These are phyloP conservation scores for Conus ventricosus DNA, from an alignment of 1,140 invertebrate genomes.

Conservation along the genomic window DNA sequence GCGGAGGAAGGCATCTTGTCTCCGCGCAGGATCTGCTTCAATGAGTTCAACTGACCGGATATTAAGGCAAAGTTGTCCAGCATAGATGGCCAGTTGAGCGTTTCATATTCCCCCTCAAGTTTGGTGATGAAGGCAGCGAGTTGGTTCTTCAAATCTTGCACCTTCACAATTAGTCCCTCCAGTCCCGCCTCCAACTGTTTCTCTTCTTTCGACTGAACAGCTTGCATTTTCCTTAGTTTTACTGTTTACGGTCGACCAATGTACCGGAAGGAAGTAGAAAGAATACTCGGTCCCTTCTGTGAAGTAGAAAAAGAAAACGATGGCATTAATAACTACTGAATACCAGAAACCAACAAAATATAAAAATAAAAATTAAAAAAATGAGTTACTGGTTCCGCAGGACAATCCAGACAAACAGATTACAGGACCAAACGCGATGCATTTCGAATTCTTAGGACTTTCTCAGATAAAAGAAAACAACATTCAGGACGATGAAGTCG, in stretches of 20 bases:
- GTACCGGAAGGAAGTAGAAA: too few relatives aligned
- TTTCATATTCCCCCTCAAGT: slow-evolving; percentile 93
- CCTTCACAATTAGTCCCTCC: slow-evolving; percentile 87
- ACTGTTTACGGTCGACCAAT: too few relatives aligned
- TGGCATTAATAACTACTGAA: too few relatives aligned
- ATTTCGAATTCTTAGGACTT: too few relatives aligned
- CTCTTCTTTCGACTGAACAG: slow-evolving; percentile 83
- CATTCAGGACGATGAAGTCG: too few relatives aligned
- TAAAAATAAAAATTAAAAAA: too few relatives aligned
- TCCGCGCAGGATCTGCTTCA: slow-evolving; percentile 90
- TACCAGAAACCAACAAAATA: too few relatives aligned
- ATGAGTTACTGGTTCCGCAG: too few relatives aligned
- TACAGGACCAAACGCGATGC: too few relatives aligned
- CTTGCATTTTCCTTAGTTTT: neutral
- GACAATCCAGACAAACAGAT: too few relatives aligned
- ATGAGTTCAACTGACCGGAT: slow-evolving; percentile 91
- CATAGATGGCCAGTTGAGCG: slow-evolving; percentile 93
- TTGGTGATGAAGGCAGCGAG: slow-evolving; percentile 90
- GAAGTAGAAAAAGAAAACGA: neutral
- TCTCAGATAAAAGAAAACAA: too few relatives aligned
- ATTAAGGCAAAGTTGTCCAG: slow-evolving; percentile 95
- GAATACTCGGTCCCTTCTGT: neutral
- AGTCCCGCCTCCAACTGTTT: slow-evolving; percentile 90
- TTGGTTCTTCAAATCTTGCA: slow-evolving; percentile 91
- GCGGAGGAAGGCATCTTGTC: slow-evolving; percentile 90